These are phyloP conservation scores for Squalus acanthias DNA, from an alignment of 2,797 vertebrate genomes.

Conservation along the genomic window DNA sequence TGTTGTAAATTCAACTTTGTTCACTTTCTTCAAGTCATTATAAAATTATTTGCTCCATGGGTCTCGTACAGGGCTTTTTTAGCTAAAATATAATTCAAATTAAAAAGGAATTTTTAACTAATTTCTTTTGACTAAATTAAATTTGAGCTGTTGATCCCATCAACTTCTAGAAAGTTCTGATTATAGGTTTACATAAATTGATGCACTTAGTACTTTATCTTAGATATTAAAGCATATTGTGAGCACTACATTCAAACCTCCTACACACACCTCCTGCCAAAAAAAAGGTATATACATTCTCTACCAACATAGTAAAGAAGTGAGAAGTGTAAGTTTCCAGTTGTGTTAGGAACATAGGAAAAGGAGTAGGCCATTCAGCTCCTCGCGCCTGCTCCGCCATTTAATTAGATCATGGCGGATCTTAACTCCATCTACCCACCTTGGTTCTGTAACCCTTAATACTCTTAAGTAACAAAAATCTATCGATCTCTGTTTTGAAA, in stretches of 20 bases:
- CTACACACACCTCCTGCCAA: not conserved
- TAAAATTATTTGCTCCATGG: not conserved
- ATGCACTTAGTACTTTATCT: not conserved
- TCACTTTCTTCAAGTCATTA: not conserved
- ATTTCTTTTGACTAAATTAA: not conserved
- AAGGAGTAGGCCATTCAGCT: not conserved
- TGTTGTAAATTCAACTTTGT: not conserved
- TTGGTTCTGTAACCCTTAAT: not conserved
- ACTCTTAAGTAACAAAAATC: not conserved
- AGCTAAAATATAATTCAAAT: not conserved
- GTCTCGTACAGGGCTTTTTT: not conserved
- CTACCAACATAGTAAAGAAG: not conserved
- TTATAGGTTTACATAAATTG: not conserved
- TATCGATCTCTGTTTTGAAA: not conserved
- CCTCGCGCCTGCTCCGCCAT: not conserved
- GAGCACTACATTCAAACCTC: not conserved
- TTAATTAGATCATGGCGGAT: not conserved
- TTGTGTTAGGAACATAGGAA: not conserved
- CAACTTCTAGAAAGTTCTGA: not conserved
- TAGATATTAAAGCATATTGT: not conserved
- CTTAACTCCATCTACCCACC: not conserved
- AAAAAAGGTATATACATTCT: not conserved
- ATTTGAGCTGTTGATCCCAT: not conserved
- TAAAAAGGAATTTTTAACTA: not conserved
- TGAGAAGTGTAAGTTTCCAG: not conserved